These are phyloP conservation scores for Dasypus novemcinctus DNA, from an alignment of 2,113 vertebrate genomes.

Conservation along the genomic window DNA sequence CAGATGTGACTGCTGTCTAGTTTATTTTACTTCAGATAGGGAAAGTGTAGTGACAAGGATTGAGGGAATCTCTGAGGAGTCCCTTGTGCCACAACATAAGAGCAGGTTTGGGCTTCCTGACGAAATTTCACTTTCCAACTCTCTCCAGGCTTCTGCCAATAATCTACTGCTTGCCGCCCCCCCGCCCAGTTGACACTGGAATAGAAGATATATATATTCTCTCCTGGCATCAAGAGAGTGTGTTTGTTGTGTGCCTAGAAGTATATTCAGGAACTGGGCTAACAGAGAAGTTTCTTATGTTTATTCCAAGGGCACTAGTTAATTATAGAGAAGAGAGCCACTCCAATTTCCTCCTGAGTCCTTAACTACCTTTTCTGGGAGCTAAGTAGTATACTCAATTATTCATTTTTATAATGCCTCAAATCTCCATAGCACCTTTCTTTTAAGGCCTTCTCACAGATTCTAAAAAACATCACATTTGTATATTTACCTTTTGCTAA, in stretches of 20 bases:
- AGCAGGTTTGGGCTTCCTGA: not conserved
- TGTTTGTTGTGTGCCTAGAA: not conserved
- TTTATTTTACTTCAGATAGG: slow-evolving; percentile 45
- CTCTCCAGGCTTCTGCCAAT: not conserved
- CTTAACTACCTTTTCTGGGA: slow-evolving; percentile 49
- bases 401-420: slow-evolving; percentile 49
- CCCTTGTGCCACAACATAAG: not conserved
- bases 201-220: not conserved
- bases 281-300: slow-evolving; percentile 28
- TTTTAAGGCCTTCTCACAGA: not conserved
- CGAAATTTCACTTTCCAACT: not conserved
- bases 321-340: slow-evolving; percentile 23
- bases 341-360: slow-evolving; percentile 36
- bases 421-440: not conserved
- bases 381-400: slow-evolving; percentile 61
- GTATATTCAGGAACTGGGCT: not conserved
- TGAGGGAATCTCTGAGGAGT: slow-evolving; percentile 4
- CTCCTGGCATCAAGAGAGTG: not conserved
- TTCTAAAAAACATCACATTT: not conserved
- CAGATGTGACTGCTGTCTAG: slow-evolving; percentile 49
- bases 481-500: not conserved
- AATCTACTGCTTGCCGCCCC: not conserved
- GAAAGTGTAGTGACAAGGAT: slow-evolving; percentile 25
- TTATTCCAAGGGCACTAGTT: slow-evolving; percentile 34
- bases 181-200: not conserved